These are phyloP conservation scores for Lemur catta DNA, from an alignment of 2,797 vertebrate genomes.

Conservation along the genomic window DNA sequence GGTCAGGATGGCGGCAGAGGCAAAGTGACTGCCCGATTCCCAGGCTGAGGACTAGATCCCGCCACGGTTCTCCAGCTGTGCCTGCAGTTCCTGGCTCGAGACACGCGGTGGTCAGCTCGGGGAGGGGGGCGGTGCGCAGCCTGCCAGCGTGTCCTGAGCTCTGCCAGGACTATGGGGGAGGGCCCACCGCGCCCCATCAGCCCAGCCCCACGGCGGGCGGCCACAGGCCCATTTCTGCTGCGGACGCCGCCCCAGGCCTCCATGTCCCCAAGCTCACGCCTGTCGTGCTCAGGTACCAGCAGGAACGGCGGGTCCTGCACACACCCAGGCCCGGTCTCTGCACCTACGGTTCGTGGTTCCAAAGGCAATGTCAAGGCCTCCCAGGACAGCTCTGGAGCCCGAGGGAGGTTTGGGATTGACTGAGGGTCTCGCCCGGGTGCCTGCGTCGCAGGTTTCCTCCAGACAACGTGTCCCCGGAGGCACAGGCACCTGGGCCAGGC, in stretches of 20 bases:
- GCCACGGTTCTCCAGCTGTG: accelerated
- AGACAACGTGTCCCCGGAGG: not conserved
- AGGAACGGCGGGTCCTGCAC: accelerated
- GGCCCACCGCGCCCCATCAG: accelerated
- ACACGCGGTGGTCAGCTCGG: accelerated
- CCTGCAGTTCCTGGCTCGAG: not conserved
- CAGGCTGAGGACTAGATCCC: accelerated
- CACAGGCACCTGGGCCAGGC: not conserved
- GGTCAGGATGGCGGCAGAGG: accelerated
- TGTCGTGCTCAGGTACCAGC: accelerated
- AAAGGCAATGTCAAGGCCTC: accelerated
- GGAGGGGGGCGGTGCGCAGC: accelerated
- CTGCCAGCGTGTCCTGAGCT: accelerated
- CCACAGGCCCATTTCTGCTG: not conserved
- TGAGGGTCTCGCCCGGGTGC: accelerated
- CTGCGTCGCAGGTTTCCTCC: not conserved
- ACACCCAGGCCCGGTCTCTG: accelerated
- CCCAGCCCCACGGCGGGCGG: accelerated
- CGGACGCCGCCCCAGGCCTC: accelerated
- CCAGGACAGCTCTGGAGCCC: not conserved
- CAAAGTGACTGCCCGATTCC: accelerated
- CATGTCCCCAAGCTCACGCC: accelerated
- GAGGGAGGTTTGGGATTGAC: accelerated
- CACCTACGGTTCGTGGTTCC: accelerated
- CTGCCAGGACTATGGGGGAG: accelerated